A percentile compares a stretch with the other conserved stretches of the same genome.
phyloP scores from a whole-genome alignment of 2,113 vertebrate species.

The Amazona vittata region DNA sequence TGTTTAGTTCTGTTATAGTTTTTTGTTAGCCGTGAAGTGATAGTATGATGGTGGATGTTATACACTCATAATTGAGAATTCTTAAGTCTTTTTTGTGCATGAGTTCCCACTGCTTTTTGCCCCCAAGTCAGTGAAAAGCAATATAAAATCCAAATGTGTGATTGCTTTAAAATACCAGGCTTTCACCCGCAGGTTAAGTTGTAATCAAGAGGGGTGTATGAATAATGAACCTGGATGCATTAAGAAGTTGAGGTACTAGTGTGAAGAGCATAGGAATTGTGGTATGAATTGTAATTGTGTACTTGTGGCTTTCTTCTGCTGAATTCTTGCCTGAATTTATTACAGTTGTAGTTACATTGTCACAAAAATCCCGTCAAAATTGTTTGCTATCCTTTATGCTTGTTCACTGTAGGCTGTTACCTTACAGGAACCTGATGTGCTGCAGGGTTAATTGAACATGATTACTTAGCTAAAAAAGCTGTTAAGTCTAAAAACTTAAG shows the following conservation, averaged over 20 bases:
- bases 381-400: not conserved
- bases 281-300: not conserved
- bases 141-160: not conserved
- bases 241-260: not conserved
- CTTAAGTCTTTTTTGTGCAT: not conserved
- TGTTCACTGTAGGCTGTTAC: not conserved
- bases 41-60: fast-evolving
- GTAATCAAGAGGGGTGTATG: not conserved
- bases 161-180: not conserved
- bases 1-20: not conserved
- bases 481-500: not conserved
- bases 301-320: not conserved
- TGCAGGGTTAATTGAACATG: fast-evolving
- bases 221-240: not conserved
- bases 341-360: not conserved
- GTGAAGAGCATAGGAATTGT: not conserved
- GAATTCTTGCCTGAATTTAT: not conserved
- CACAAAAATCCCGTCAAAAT: not conserved
- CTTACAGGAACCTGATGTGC: not conserved
- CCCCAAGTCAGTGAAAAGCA: not conserved
- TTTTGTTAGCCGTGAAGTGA: not conserved
- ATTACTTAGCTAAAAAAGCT: not conserved
- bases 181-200: not conserved
- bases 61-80: not conserved
- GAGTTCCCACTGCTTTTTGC: not conserved